phyloP scores from a whole-genome alignment of 2,113 vertebrate genomes.

The Eretmochelys imbricata region DNA sequence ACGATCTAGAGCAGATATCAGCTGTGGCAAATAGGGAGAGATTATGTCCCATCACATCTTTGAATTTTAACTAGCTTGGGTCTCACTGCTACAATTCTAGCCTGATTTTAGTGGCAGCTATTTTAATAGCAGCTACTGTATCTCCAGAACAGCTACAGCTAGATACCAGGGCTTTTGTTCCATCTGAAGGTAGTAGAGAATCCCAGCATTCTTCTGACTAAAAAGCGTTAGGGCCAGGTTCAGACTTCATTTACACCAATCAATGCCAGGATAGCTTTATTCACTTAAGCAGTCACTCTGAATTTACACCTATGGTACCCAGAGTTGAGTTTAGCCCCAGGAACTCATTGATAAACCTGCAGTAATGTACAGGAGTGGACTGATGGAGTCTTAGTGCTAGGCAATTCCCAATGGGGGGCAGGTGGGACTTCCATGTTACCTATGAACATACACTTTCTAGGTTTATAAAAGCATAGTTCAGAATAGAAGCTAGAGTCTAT shows the following conservation, averaged over 20 bases:
- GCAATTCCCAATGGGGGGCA: neutral
- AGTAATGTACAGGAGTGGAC: neutral
- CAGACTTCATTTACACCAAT: neutral
- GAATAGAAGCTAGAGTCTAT: no score
- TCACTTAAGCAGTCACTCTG: neutral
- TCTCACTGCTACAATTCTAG: neutral
- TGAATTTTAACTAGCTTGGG: neutral
- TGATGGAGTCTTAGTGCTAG: rapidly evolving
- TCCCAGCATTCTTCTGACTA: neutral
- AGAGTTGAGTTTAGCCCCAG: neutral
- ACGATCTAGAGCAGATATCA: neutral
- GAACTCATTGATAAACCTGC: neutral
- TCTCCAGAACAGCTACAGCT: neutral
- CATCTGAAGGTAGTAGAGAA: neutral
- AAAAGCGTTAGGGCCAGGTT: neutral
- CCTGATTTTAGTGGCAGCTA: neutral
- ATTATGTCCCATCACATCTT: neutral
- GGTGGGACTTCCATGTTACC: neutral
- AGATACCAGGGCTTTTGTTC: neutral
- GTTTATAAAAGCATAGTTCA: no score
- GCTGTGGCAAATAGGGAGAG: neutral
- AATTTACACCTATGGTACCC: neutral
- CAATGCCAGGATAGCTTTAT: rapidly evolving
- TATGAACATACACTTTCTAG: neutral
- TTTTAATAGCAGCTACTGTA: neutral